These are phyloP conservation scores for Anthoscopus minutus DNA, from an alignment of 2,113 vertebrate species.

Conservation along the genomic window DNA sequence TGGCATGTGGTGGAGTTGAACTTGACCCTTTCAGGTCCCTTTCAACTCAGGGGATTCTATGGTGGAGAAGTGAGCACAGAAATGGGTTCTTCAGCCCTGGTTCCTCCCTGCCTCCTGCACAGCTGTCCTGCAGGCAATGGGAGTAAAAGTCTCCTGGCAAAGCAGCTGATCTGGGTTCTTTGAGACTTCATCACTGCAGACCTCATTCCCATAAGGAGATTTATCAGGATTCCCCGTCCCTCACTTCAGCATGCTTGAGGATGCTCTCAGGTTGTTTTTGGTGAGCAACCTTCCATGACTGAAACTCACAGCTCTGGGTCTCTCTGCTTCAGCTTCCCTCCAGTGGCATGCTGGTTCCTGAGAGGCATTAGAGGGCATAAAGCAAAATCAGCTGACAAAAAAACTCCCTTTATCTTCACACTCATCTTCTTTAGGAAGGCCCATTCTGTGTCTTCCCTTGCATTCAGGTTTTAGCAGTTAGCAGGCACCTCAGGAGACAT, in stretches of 20 bases:
- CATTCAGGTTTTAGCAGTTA: background rate
- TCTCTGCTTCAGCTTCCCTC: background rate
- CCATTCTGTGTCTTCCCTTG: background rate
- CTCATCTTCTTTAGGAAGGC: background rate
- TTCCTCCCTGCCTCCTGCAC: background rate
- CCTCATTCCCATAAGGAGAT: background rate
- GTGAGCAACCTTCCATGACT: background rate
- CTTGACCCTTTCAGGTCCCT: background rate
- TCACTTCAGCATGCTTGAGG: background rate
- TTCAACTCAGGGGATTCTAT: background rate
- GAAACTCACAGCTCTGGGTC: background rate
- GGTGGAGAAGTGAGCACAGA: background rate
- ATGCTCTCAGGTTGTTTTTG: background rate
- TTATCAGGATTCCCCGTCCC: background rate
- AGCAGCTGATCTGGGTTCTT: background rate
- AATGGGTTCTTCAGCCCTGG: background rate
- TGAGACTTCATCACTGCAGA: background rate
- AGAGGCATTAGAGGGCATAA: background rate
- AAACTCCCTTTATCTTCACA: background rate
- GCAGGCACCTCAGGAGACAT: background rate
- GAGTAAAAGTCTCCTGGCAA: background rate
- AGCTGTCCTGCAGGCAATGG: background rate
- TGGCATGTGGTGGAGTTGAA: background rate
- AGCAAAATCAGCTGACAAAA: background rate
- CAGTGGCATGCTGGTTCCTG: rapidly evolving